These are phyloP conservation scores for Acanthaster planci DNA, from an alignment of 35 echinoderm and acorn worm genomes.

Conservation along the genomic window DNA sequence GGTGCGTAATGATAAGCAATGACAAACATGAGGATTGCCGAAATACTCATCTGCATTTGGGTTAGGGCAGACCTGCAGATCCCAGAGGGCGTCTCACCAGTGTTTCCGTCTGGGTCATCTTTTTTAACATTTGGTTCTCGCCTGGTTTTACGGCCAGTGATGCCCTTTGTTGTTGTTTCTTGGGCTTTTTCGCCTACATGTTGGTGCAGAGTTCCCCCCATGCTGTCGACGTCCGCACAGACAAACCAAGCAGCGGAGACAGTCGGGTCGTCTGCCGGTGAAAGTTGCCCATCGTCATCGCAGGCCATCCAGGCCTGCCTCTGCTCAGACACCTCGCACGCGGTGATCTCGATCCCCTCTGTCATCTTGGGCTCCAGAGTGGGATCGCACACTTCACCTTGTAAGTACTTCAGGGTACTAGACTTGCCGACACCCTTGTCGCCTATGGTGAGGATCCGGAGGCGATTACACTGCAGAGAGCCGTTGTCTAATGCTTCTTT, in stretches of 20 bases:
- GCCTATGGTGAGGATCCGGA: background rate
- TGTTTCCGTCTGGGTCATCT: background rate
- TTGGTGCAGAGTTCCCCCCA: background rate
- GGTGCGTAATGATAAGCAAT: background rate
- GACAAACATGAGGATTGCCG: background rate
- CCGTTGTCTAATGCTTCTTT: constrained; percentile 9
- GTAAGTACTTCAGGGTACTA: background rate
- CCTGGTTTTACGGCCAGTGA: too few relatives aligned
- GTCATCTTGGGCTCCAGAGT: background rate
- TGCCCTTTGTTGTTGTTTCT: background rate
- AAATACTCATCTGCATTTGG: background rate
- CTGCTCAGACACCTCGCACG: background rate
- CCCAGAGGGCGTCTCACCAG: background rate
- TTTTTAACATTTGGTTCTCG: background rate
- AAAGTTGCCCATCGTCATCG: background rate
- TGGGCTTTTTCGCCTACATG: background rate
- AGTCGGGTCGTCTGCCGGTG: background rate
- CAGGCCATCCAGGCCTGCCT: background rate
- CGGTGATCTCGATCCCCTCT: constrained; percentile 4
- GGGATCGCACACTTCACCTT: background rate
- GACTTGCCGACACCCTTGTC: constrained; percentile 22
- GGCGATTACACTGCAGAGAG: background rate
- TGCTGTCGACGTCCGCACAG: background rate
- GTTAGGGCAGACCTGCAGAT: background rate
- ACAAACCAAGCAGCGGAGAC: background rate